These are phyloP conservation scores for Lasioglossum calceatum DNA, from an alignment of 2,888 invertebrate species.

Conservation along the genomic window DNA sequence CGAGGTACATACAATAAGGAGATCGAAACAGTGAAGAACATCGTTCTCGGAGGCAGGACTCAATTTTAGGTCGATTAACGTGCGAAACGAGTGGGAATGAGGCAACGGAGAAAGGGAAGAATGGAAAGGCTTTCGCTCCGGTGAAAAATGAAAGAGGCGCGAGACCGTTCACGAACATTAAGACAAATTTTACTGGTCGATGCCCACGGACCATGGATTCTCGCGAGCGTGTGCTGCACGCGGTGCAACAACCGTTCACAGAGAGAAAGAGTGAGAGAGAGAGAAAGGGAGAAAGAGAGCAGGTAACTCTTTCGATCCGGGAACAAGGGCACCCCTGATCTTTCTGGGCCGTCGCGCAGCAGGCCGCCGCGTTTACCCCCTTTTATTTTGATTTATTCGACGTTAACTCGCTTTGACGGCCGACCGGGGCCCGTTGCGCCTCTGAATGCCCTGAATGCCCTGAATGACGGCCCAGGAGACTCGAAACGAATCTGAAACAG, in stretches of 20 bases:
- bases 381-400: slow-evolving; percentile 84
- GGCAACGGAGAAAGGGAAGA: neutral
- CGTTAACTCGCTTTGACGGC: slow-evolving; percentile 78
- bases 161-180: slow-evolving; percentile 60
- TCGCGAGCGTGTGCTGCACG: slow-evolving; percentile 43
- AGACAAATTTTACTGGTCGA: slow-evolving; percentile 69
- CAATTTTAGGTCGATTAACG: neutral
- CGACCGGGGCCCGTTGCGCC: slow-evolving; percentile 61
- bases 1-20: neutral
- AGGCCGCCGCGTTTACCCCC: slow-evolving; percentile 67
- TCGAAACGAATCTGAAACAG: slow-evolving; percentile 35
- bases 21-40: neutral
- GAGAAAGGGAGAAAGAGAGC: slow-evolving; percentile 44
- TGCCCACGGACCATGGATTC: slow-evolving; percentile 60
- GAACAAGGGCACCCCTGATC: slow-evolving; percentile 68
- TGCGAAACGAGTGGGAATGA: neutral
- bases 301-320: slow-evolving; percentile 80
- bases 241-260: slow-evolving; percentile 7
- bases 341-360: slow-evolving; percentile 78
- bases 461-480: slow-evolving; percentile 5
- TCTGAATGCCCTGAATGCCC: slow-evolving; percentile 67
- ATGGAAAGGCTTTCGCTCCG: neutral
- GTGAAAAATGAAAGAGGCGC: slow-evolving; percentile 34
- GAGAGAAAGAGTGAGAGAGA: neutral
- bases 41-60: neutral